Evolutionary conservation across 2,113 vertebrate genomes (phyloP), one percentile per base, ranked within the genome.

Genomic region (Paramisgurnus dabryanus): DNA sequence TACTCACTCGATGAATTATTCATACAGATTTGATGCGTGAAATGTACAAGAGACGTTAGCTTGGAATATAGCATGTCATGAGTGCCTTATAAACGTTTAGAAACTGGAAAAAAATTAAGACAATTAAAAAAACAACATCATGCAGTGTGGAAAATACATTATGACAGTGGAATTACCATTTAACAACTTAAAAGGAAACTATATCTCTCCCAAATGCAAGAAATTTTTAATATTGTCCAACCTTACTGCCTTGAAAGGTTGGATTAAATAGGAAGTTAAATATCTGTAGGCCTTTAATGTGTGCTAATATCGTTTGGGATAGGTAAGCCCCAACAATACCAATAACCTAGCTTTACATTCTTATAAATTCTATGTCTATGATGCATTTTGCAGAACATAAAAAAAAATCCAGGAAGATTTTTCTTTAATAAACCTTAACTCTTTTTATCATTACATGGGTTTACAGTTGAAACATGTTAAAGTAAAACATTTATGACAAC

Each of bases 111-210:
- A 7, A 58, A 55, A 57, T 18, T 5, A 41, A 18, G n/a, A 55
- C 53, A 57, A 15, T 57, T 57, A 49, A 43, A 53, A 69, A 57
- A 63, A 74, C 72, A 47, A 63, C 12, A 53, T 81, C 53, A 50
- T 69, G 22, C 67, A 82, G 27, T 80, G 50, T 79, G 70, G 67
- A 67, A 79, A 81, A 66, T 27, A 47, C 67, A 72, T 47, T 61
- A 77, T 58, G 72, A 58, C 78, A 58, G 67, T 82, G 61, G 67
- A 66, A 78, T 73, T 82, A 76, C 67, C 65, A 74, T 75, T 76
- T 79, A 81, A 69, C 67, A 81, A 74, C 67, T 64, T 41, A 78
- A 68, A 66, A 80, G 49, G 80, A 82, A 82, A 70, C 63, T 47
- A 76, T 65, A 27, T 45, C 60, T 70, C 43, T 17, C 65, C 70